These are phyloP conservation scores for Leptopilina boulardi DNA, from an alignment of 1,140 invertebrate species.

Conservation along the genomic window DNA sequence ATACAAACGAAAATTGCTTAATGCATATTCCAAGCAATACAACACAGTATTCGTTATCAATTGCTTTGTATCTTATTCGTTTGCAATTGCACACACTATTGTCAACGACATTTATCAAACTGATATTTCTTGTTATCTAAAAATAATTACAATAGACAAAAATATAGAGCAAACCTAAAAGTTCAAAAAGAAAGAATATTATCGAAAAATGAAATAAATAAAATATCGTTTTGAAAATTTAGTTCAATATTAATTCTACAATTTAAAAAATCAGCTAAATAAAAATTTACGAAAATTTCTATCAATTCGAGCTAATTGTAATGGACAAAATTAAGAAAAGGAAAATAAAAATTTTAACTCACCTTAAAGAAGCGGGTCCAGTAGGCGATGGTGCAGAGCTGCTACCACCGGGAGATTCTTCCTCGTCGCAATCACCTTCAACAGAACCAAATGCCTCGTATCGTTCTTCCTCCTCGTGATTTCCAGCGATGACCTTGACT, in stretches of 20 bases:
- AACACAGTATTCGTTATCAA: neutral
- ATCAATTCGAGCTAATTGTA: no score
- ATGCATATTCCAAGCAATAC: neutral
- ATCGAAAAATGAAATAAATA: no score
- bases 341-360: no score
- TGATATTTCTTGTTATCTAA: neutral
- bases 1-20: conserved; percentile 10
- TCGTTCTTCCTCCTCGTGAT: conserved; percentile 65
- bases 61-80: conserved; percentile 5
- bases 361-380: conserved; percentile 63
- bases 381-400: conserved; percentile 71
- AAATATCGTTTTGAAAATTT: no score
- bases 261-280: no score
- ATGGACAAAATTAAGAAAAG: no score
- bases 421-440: conserved; percentile 62
- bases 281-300: no score
- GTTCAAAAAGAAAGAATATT: no score
- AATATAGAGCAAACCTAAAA: no score
- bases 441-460: conserved; percentile 71
- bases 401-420: conserved; percentile 66
- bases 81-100: conserved; percentile 2
- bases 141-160: neutral
- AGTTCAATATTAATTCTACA: no score
- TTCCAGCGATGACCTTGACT: conserved; percentile 46
- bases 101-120: neutral